Evolutionary conservation across 2,888 invertebrate species (phyloP).

Genomic region (Muscina levida): DNA sequence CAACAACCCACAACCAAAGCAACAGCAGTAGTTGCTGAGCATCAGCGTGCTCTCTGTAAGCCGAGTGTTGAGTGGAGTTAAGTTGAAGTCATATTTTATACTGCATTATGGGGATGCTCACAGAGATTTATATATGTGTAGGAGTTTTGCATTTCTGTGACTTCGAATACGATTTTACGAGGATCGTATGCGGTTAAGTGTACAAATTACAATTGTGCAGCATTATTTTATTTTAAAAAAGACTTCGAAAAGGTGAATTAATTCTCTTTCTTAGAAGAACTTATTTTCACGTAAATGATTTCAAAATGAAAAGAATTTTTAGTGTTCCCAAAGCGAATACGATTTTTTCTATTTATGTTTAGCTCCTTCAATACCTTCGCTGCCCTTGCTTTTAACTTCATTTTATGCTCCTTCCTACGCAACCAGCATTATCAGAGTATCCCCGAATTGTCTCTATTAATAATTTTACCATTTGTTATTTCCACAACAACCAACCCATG

Average conservation of each 20-base stretch:
- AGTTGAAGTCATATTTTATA: constrained; percentile 54
- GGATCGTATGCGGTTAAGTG: neutral
- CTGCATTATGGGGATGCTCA: constrained; percentile 14
- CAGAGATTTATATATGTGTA: neutral
- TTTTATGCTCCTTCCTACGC: no score
- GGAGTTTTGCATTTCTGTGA: neutral
- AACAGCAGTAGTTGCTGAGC: constrained; percentile 41
- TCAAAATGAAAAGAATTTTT: no score
- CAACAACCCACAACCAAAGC: constrained; percentile 28
- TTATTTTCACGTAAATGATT: no score
- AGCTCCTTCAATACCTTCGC: no score
- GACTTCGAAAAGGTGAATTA: no score
- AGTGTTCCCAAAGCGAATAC: no score
- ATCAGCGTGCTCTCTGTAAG: neutral
- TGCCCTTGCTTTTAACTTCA: no score
- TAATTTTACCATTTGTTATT: no score
- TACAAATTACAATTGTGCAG: neutral
- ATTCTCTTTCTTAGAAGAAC: no score
- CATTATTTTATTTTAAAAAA: no score
- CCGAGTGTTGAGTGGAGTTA: constrained; percentile 38
- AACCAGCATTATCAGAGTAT: neutral
- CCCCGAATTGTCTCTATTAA: neutral
- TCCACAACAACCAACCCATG: no score
- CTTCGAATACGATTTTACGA: neutral
- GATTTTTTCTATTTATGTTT: no score